phyloP scores from a whole-genome alignment of 23 tunicate species.

The Botrylloides violaceus region DNA sequence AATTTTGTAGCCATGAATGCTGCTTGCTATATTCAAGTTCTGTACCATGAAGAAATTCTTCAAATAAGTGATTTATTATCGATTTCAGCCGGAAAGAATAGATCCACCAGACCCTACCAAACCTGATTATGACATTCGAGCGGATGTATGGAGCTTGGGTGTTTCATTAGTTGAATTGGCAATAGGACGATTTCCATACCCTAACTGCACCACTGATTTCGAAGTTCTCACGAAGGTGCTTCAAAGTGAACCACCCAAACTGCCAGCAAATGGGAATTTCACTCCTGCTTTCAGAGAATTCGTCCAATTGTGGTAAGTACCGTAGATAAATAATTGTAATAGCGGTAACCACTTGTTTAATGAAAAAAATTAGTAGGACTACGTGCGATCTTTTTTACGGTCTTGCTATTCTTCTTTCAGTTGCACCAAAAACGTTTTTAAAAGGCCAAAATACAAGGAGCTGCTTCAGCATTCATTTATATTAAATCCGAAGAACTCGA shows the following conservation, averaged over 20 bases:
- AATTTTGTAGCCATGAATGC: too few species aligned
- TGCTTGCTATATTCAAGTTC: too few species aligned
- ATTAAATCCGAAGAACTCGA: conserved; percentile 22
- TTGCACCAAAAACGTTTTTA: conserved; percentile 62
- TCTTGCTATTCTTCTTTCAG: conserved; percentile 28
- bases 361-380: not conserved
- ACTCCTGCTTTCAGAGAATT: conserved; percentile 58
- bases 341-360: too few species aligned
- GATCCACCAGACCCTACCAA: conserved; percentile 69
- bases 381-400: not conserved
- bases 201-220: conserved; percentile 82
- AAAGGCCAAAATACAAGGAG: conserved; percentile 88
- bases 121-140: conserved; percentile 87
- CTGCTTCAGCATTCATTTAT: conserved; percentile 74
- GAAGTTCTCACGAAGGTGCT: conserved; percentile 89
- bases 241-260: conserved; percentile 72
- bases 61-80: too few species aligned
- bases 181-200: conserved; percentile 78
- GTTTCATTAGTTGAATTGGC: conserved; percentile 88
- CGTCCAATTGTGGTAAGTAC: conserved; percentile 68
- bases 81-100: conserved; percentile 87
- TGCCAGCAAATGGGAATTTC: conserved; percentile 44
- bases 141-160: conserved; percentile 96
- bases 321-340: not conserved
- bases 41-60: too few species aligned